Evolutionary conservation across 2,888 invertebrate genomes (phyloP).

Genomic region (Alentia gelatinosa): DNA sequence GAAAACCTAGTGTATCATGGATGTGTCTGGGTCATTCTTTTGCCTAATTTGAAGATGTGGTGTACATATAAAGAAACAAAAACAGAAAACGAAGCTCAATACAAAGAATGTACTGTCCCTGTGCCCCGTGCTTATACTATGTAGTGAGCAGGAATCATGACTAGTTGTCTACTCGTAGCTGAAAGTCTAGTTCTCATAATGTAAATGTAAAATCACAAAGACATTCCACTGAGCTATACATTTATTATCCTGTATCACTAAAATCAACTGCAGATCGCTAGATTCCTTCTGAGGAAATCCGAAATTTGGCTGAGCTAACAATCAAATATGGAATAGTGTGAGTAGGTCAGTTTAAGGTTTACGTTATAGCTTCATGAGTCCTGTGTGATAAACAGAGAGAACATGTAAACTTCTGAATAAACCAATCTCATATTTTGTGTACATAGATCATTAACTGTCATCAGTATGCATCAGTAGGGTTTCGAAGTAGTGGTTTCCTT

Average conservation of each 20-base stretch:
- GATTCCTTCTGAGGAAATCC: too few relatives aligned
- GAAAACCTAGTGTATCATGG: neutral
- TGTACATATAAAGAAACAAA: neutral
- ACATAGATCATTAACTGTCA: neutral
- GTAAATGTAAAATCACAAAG: neutral
- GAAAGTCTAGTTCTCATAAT: neutral
- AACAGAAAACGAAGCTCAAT: neutral
- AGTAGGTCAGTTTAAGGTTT: neutral
- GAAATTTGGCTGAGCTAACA: neutral
- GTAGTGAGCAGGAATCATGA: neutral
- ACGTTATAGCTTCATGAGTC: neutral
- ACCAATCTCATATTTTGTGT: neutral
- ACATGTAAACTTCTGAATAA: neutral
- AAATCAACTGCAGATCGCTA: too few relatives aligned
- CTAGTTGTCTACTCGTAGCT: neutral
- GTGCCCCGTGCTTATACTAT: slow-evolving; percentile 1
- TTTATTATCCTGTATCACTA: too few relatives aligned
- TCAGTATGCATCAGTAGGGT: neutral
- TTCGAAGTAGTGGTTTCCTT: neutral
- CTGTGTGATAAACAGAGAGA: slow-evolving; percentile 5
- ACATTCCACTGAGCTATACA: neutral
- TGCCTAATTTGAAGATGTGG: neutral
- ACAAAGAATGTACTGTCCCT: neutral
- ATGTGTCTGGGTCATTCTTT: neutral
- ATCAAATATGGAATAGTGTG: neutral